Evolutionary conservation across 2,888 invertebrate genomes (phyloP), one percentile per base, ranked within the genome.

Genomic region (Bimastos eiseni): DNA sequence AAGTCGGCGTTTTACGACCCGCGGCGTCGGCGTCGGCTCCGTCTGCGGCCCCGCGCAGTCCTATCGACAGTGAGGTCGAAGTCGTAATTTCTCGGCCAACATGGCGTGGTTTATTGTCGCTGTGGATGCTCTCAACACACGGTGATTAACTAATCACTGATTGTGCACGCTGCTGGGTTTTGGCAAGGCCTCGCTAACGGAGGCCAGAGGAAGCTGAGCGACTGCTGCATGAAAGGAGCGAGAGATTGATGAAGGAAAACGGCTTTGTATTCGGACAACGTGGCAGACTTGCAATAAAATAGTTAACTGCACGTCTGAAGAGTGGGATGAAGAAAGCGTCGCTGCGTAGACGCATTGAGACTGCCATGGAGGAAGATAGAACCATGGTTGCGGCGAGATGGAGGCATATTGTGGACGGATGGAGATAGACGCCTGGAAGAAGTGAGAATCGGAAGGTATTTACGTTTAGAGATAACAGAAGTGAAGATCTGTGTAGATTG

Each of bases 81-180:
- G 17, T 70, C 70, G 70, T 70, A 70, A 70, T 70, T n/a, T 70
- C 70, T n/a, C 8, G 70, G 30, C 70, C 70, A 70, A n/a, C 70
- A 70, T 17, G 70, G 70, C 70, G 70, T 70, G n/a, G 70, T 70
- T 70, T 70, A 70, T 70, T 70, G 70, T 70, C 70, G 70, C 70
- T 70, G 70, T 1, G n/a, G 70, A n/a, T 70, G 70, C 70, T 70
- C 8, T 70, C 70, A n/a, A n/a, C 30, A 70, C 30, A n/a, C 30
- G 70, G 70, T 70, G 70, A 70, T 70, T 70, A 70, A 70, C 70
- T 70, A 70, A 70, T 70, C 70, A 70, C 70, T n/a, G 70, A 70
- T 70, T 70, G 70, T n/a, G 70, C 70, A n/a, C 8, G n/a, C 70
- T n/a, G 70, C 70, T n/a, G 70, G 70, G 6, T 70, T 6, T 70